phyloP scores from a whole-genome alignment of 2,888 invertebrate species.

The Oxytorus armatus region DNA sequence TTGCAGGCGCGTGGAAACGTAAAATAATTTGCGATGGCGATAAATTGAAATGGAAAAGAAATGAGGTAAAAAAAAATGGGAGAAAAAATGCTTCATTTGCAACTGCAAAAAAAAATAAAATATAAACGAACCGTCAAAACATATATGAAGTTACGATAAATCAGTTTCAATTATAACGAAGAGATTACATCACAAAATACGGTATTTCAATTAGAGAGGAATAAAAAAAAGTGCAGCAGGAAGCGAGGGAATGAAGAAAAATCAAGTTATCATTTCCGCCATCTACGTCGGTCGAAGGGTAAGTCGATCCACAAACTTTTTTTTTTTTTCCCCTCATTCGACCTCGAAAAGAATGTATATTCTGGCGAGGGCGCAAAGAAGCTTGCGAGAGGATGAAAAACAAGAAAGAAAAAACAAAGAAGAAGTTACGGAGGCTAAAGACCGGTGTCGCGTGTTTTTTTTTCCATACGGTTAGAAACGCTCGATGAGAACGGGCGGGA shows the following conservation, averaged over 20 bases:
- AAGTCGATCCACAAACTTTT: slow-evolving; percentile 9
- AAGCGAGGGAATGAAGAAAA: slow-evolving; percentile 29
- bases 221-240: neutral
- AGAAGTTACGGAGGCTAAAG: slow-evolving; percentile 17
- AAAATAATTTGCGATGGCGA: no score
- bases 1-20: no score
- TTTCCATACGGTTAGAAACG: slow-evolving; percentile 28
- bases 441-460: slow-evolving; percentile 25
- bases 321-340: no score
- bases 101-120: no score
- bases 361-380: neutral
- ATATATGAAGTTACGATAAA: no score
- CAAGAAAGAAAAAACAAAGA: neutral
- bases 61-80: no score
- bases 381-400: neutral
- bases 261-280: slow-evolving; percentile 14
- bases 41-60: no score
- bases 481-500: slow-evolving; percentile 10
- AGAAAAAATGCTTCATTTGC: no score
- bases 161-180: no score
- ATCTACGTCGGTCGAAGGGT: neutral
- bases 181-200: no score
- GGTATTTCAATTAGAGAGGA: neutral
- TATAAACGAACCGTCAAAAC: no score
- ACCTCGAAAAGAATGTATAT: slow-evolving; percentile 29